Evolutionary conservation across 2,797 vertebrate species (phyloP), one percentile per base, ranked within the genome.

Genomic region (Microctenopoma stevenorrisi): DNA sequence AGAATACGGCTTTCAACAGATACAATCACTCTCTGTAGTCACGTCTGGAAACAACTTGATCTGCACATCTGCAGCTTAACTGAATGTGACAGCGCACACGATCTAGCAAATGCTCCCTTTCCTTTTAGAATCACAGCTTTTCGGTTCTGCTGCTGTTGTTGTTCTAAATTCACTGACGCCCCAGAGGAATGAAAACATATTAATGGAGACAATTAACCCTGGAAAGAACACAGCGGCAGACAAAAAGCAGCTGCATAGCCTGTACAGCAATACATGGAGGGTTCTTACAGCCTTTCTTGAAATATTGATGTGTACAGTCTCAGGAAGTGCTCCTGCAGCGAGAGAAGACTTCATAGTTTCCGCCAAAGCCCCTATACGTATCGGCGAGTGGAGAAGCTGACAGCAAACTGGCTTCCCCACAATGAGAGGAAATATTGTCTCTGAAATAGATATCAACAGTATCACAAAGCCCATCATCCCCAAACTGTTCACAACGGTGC

Each of bases 261-360:
- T 22, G 68, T 49, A 54, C 71, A 60, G 77, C 22, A 57, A 51
- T 0, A 51, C 38, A 53, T 55, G 68, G 35, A 38, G 38, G 60
- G 26, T 18, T 72, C 65, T 78, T 67, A 52, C 49, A 74, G 74
- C 87, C 78, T 58, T 75, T 85, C 71, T 79, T 86, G 76, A 88
- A 84, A 85, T 85, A 86, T 87, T 63, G 69, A 86, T 57, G 43
- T 73, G 73, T 81, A 52, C 73, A 86, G 70, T 86, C 56, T 75
- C 80, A 89, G 88, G 90, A 90, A 88, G 88, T 68, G 86, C 65
- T 85, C 89, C 89, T 52, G 83, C 81, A 56, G 86, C 28, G 86
- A 75, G 57, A 68, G 83, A 86, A 86, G 76, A 84, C 85, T 76
- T 85, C 82, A 73, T 62, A 68, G 82, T 78, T 87, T 85, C 82